Conservation (phyloP, 2,113 vertebrate species). For the Proterorhinus semilunaris region DNA sequence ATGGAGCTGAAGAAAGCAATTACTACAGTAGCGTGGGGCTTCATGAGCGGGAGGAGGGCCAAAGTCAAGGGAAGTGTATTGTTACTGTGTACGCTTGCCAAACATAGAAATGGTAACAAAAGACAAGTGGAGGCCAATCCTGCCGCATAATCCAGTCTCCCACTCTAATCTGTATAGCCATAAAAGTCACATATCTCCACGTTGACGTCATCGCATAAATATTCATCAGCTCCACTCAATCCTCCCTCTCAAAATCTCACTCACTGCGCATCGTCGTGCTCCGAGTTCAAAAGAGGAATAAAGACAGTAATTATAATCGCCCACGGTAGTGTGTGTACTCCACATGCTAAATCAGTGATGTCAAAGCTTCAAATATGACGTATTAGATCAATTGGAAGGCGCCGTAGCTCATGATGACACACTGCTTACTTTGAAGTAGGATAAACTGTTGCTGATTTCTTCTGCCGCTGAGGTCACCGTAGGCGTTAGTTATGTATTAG, state of each 20-base stretch:
- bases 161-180: slow-evolving; percentile 54
- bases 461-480: too few species aligned
- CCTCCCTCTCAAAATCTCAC: slow-evolving; percentile 17
- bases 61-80: slow-evolving; percentile 8
- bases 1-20: slow-evolving; percentile 69
- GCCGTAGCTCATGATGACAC: background rate
- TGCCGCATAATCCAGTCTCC: slow-evolving; percentile 53
- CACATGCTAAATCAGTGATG: background rate
- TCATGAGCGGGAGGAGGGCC: slow-evolving; percentile 30
- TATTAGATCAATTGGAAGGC: background rate
- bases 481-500: too few species aligned
- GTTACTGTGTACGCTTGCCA: slow-evolving; percentile 4
- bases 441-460: background rate
- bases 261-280: background rate
- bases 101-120: slow-evolving; percentile 42
- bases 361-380: background rate
- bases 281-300: slow-evolving; percentile 9
- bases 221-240: slow-evolving; percentile 54
- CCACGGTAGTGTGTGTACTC: background rate
- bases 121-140: slow-evolving; percentile 36
- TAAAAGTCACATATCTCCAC: slow-evolving; percentile 30
- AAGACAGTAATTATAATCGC: background rate
- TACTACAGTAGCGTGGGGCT: slow-evolving; percentile 51
- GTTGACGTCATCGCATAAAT: slow-evolving; percentile 55
- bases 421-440: background rate